These are phyloP conservation scores for Panzeria rudis DNA, from an alignment of 2,888 invertebrate genomes.

Conservation along the genomic window DNA sequence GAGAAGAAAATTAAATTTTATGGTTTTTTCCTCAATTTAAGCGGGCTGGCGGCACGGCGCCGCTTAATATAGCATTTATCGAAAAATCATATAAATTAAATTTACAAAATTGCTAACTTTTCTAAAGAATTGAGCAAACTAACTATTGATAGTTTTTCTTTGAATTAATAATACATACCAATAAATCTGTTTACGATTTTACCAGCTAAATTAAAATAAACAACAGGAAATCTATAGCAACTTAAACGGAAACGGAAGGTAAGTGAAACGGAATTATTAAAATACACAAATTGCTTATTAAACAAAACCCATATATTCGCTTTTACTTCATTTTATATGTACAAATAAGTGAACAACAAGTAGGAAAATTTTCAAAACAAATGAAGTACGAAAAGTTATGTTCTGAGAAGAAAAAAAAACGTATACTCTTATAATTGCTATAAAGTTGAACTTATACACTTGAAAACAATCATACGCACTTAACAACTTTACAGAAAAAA, in stretches of 20 bases:
- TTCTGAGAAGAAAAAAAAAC: background rate
- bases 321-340: background rate
- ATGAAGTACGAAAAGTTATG: conserved; percentile 15
- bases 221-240: conserved; percentile 68
- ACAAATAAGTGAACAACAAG: background rate
- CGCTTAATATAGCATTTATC: too few relatives aligned
- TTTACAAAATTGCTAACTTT: too few relatives aligned
- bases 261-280: conserved; percentile 77
- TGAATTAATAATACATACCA: conserved; percentile 2
- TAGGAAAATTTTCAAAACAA: background rate
- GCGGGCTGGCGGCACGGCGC: too few relatives aligned
- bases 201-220: conserved; percentile 52
- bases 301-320: conserved; percentile 64
- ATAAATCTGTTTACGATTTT: conserved; percentile 53
- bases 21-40: too few relatives aligned
- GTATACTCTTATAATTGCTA: conserved; percentile 9
- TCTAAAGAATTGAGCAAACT: too few relatives aligned
- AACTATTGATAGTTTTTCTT: background rate
- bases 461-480: conserved; percentile 53
- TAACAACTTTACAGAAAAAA: conserved; percentile 73
- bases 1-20: too few relatives aligned
- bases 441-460: conserved; percentile 35
- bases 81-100: too few relatives aligned
- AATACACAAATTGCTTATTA: conserved; percentile 72
- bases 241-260: conserved; percentile 79